These are phyloP conservation scores for human DNA, from an alignment of 2,113 vertebrate species.

Conservation along the genomic window DNA sequence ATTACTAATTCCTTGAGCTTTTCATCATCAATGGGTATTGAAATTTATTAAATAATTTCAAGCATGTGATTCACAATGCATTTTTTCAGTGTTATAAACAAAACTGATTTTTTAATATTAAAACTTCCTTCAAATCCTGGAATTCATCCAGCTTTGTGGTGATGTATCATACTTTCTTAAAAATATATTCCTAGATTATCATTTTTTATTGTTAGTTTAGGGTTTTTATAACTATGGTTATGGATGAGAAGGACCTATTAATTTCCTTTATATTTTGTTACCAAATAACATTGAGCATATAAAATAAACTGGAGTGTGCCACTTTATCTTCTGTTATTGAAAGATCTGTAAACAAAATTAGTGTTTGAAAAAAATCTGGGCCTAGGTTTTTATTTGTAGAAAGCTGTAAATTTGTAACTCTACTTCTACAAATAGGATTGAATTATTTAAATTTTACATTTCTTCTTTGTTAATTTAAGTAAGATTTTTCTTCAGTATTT, in stretches of 20 bases:
- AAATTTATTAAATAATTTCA: background rate
- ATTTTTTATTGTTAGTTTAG: background rate
- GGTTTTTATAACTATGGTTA: background rate
- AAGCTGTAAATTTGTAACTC: background rate
- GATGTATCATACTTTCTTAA: background rate
- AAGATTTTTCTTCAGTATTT: background rate
- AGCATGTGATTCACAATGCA: background rate
- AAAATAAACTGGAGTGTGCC: background rate
- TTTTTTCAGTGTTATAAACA: background rate
- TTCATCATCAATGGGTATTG: background rate
- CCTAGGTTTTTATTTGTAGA: background rate
- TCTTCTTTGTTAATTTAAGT: background rate
- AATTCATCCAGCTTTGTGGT: background rate
- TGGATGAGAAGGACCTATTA: background rate
- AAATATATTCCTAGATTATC: background rate
- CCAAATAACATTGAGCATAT: background rate
- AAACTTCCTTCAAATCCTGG: background rate
- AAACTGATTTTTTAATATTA: background rate
- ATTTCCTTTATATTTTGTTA: background rate
- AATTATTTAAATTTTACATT: background rate
- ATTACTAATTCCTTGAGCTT: background rate
- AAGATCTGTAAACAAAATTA: background rate
- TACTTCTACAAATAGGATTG: background rate
- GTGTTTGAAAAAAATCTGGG: background rate
- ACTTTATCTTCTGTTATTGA: background rate